Evolutionary conservation across 2,888 invertebrate genomes (phyloP), one percentile per base, ranked within the genome.

Genomic region (Prenolepis imparis): DNA sequence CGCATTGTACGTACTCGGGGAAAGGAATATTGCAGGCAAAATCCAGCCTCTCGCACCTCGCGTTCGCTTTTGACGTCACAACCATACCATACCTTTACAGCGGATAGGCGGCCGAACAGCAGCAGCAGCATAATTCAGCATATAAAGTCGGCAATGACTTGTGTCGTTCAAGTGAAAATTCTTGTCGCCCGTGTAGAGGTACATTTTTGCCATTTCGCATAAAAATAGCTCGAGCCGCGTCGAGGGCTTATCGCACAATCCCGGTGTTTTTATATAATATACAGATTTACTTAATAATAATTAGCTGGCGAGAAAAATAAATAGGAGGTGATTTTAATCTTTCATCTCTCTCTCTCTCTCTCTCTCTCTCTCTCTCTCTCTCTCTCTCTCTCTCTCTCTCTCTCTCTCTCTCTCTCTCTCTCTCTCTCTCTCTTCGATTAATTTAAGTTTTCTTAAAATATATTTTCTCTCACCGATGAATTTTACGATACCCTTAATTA

Each of bases 381-480:
- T 28, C 28, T 39, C 12, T 41, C 15, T 44, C 44, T 44, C 44
- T 44, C 15, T 44, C 5, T 44, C 5, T 44, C 15, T 44, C 15
- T 48, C 0, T 66, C 11, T 6, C 21, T 18, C 0, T 48, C 12
- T 12, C 36, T 41, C 12, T 15, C 6, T 48, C 48, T 48, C 44
- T 18, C 0, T 48, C 12, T 12, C 36, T 41, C 12, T 15, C 6
- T 48, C 48, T 48, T n/a, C 21, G 52, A 52, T 18, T n/a, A 55
- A 55, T 67, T 77, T 77, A 55, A 67, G n/a, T 52, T 67, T 77
- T 75, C 64, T 75, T 48, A 75, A 63, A 64, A 64, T 75, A 75
- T 28, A 28, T 3, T 64, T 48, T 59, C 3, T 36, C 73, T 24
- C 24, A 21, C 21, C 11, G 74, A 61, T 59, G 41, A 9, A 32